Evolutionary conservation across 2,888 invertebrate genomes (phyloP), one percentile per base, ranked within the genome.

Genomic region (Diogma glabrata): DNA sequence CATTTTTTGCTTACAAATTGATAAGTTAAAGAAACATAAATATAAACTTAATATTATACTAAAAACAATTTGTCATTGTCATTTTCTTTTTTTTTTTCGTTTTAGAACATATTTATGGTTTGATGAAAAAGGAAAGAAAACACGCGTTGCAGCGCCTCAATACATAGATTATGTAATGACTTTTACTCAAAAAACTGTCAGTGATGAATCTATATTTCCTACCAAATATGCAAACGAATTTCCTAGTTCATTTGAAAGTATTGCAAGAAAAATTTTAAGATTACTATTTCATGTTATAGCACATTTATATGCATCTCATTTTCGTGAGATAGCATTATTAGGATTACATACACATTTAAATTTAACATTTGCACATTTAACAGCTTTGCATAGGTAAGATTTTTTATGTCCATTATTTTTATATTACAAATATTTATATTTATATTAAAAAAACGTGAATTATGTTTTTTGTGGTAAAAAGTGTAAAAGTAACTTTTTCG

Each of bases 131-230:
- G 95, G 96, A 62, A 96, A 96, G 78, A 96, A 96, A 77, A 87
- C 87, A 60, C 88, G 93, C 72, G 88, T 95, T 65, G 89, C 95
- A 59, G 95, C 96, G 62, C 94, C 95, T 63, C 95, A 96, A 75
- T 97, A 96, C 75, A 89, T 96, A 72, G 96, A 97, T 77, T 94
- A 93, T 76, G 95, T 95, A 68, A 96, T 96, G 92, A 93, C 95
- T 58, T 93, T 87, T 77, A 92, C 91, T 63, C 94, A 96, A 75
- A 92, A 92, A 76, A 93, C 91, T 61, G 87, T 96, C 75, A 89
- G 88, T 72, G 95, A 96, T 73, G 96, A 96, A 78, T 81, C 83
- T 66, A 82, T 94, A 69, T 97, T 96, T 78, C 96, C 96, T 72
- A 96, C 96, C 67, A 96, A 96, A 81, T 95, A 93, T 74, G 95